phyloP scores from a whole-genome alignment of 2,797 vertebrate genomes.

The Acanthis flammea region DNA sequence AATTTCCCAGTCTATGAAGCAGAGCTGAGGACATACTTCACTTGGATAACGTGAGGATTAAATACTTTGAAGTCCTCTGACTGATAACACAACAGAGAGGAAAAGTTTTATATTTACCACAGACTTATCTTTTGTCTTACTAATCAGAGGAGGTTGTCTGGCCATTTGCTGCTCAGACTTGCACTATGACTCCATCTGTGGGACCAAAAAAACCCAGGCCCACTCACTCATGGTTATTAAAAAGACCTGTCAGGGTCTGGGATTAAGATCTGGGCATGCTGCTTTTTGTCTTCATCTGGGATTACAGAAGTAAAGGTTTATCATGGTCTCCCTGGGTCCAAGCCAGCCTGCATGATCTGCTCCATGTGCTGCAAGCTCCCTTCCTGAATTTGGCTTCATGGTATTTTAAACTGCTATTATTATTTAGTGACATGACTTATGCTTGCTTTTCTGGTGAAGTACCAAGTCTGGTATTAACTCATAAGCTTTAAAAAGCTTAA shows the following conservation, averaged over 20 bases:
- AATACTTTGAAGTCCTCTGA: constrained; percentile 6
- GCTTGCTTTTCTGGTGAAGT: not conserved
- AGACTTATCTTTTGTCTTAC: not conserved
- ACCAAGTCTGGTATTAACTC: not conserved
- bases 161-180: not conserved
- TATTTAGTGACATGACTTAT: not conserved
- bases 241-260: not conserved
- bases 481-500: not conserved
- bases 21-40: not conserved
- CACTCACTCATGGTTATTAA: not conserved
- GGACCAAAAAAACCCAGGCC: not conserved
- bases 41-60: not conserved
- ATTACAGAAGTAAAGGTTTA: not conserved
- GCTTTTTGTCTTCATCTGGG: not conserved
- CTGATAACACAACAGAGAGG: not conserved
- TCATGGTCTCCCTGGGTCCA: not conserved
- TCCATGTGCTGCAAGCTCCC: not conserved
- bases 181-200: not conserved
- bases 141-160: not conserved
- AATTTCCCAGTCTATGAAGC: not conserved
- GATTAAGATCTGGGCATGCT: not conserved
- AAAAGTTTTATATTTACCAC: constrained; percentile 6
- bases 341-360: not conserved
- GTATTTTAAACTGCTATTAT: not conserved
- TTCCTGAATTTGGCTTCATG: not conserved